These are phyloP conservation scores for Aphelinus certus DNA, from an alignment of 1,140 invertebrate genomes.

Conservation along the genomic window DNA sequence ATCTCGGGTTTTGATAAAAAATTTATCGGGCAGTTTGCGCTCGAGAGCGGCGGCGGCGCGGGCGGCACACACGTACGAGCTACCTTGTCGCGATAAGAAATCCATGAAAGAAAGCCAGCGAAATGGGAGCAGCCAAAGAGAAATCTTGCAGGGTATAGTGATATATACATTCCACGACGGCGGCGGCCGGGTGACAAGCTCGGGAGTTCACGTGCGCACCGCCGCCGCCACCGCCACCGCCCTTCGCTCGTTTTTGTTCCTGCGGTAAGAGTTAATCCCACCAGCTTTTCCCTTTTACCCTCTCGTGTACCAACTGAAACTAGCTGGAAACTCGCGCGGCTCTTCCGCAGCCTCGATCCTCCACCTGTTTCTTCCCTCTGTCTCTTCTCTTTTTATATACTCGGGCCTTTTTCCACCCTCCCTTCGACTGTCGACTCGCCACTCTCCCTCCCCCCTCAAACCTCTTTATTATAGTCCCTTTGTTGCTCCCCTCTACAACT, in stretches of 20 bases:
- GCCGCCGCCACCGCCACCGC: neutral
- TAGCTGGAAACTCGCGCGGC: slow-evolving; percentile 3
- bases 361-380: neutral
- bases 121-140: slow-evolving; percentile 7
- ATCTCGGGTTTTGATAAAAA: no score
- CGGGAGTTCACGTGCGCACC: neutral
- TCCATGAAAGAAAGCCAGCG: neutral
- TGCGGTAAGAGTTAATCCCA: slow-evolving; percentile 36
- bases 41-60: no score
- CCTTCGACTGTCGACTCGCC: neutral
- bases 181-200: neutral
- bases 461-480: slow-evolving; percentile 27
- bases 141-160: slow-evolving; percentile 11
- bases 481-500: slow-evolving; percentile 5
- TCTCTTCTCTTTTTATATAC: neutral
- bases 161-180: neutral
- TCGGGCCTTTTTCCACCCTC: neutral
- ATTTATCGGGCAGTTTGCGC: no score
- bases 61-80: no score
- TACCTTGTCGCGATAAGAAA: no score
- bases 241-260: slow-evolving; percentile 23
- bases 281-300: slow-evolving; percentile 28
- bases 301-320: slow-evolving; percentile 5
- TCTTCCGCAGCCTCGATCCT: neutral
- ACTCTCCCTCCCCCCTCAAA: neutral